Evolutionary conservation across 2,113 vertebrate genomes (phyloP).

Genomic region (Lipotes vexillifer): DNA sequence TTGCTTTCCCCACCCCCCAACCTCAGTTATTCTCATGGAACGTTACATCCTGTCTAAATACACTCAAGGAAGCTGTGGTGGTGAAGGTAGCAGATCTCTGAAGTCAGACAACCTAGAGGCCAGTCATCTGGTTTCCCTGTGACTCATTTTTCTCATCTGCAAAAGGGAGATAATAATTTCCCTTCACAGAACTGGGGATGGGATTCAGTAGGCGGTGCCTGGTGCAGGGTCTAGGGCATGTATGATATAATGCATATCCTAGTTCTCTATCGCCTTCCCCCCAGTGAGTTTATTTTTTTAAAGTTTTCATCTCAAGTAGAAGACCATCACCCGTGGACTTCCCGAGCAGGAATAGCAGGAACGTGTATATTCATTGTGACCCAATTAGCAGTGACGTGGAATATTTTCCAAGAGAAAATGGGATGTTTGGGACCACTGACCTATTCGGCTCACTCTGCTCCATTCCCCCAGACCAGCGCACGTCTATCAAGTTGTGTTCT

Average conservation of each 20-base stretch:
- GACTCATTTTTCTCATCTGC: not conserved
- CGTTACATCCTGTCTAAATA: not conserved
- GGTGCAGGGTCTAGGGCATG: not conserved
- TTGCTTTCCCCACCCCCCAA: rapidly evolving
- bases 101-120: not conserved
- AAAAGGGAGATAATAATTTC: not conserved
- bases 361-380: not conserved
- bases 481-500: not conserved
- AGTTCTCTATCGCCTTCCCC: not conserved
- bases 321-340: not conserved
- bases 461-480: not conserved
- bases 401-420: not conserved
- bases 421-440: not conserved
- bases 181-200: not conserved
- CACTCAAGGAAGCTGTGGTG: not conserved
- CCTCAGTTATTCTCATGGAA: not conserved
- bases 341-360: not conserved
- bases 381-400: not conserved
- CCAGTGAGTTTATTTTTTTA: not conserved
- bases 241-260: not conserved
- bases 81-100: not conserved
- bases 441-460: not conserved
- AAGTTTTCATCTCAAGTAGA: not conserved
- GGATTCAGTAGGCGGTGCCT: not conserved
- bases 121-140: not conserved